Evolutionary conservation across 2,113 vertebrate species (phyloP).

Genomic region (Uropsilus gracilis): DNA sequence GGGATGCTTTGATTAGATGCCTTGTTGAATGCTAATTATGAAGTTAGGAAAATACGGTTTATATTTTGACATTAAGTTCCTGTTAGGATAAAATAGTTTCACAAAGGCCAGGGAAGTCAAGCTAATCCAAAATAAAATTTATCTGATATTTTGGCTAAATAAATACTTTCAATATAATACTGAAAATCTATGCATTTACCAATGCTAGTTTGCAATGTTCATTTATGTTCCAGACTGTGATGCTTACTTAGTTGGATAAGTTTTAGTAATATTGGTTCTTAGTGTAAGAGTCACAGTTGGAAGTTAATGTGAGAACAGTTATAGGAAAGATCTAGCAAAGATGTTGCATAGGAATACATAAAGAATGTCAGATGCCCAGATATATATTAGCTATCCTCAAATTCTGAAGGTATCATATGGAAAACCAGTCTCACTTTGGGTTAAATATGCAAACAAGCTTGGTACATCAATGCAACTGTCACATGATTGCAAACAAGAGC

Average conservation of each 20-base stretch:
- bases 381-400: not conserved
- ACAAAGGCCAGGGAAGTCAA: constrained; percentile 23
- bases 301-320: not conserved
- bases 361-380: not conserved
- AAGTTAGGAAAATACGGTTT: constrained; percentile 60
- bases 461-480: not conserved
- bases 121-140: not conserved
- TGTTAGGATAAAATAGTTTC: not conserved
- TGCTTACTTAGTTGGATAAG: not conserved
- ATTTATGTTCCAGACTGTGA: not conserved
- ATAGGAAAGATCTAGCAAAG: not conserved
- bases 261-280: not conserved
- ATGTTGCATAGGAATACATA: not conserved
- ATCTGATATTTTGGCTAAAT: not conserved
- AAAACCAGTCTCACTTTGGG: not conserved
- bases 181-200: not conserved
- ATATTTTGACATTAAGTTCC: constrained; percentile 57
- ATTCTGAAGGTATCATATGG: not conserved
- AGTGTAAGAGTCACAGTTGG: not conserved
- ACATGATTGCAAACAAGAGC: not conserved
- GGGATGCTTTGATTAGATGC: constrained; percentile 60
- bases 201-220: not conserved
- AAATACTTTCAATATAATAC: not conserved
- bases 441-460: not conserved
- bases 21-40: constrained; percentile 73